These are phyloP conservation scores for Gymnoscopelus microlampas DNA, from an alignment of 2,797 vertebrate species.

Conservation along the genomic window DNA sequence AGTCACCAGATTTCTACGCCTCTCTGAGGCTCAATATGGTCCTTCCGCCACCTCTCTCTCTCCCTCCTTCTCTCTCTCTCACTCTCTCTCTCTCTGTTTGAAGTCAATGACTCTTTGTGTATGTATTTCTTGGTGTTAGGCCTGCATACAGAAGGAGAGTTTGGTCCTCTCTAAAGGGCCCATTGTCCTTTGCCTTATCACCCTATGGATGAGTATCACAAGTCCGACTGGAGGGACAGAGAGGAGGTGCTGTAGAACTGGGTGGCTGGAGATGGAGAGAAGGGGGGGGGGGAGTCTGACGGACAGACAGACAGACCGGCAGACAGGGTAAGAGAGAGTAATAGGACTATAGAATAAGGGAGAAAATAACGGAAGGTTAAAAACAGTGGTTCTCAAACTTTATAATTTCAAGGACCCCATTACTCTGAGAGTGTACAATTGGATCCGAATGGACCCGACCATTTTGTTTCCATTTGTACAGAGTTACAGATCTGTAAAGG, in stretches of 20 bases:
- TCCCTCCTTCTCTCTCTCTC: conserved; percentile 9
- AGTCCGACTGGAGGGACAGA: conserved; percentile 53
- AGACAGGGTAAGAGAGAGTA: conserved; percentile 7
- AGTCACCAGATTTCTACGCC: conserved; percentile 9
- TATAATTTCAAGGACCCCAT: too few species aligned
- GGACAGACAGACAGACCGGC: conserved; percentile 32
- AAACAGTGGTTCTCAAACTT: too few species aligned
- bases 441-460: too few species aligned
- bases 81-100: conserved; percentile 26
- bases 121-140: conserved; percentile 77
- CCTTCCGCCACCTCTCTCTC: not conserved
- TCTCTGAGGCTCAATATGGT: conserved; percentile 31
- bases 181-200: conserved; percentile 81
- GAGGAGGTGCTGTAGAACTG: not conserved
- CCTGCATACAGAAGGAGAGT: conserved; percentile 72
- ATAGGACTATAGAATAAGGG: not conserved
- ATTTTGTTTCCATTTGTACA: too few species aligned
- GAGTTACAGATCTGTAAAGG: not conserved
- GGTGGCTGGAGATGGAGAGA: conserved; percentile 16
- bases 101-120: conserved; percentile 86
- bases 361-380: too few species aligned
- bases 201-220: conserved; percentile 79
- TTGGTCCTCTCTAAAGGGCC: conserved; percentile 72
- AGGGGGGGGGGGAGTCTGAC: conserved; percentile 27
- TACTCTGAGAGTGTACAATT: too few species aligned